Percentiles rank a stretch among this genome's conserved stretches.
phyloP scores from a whole-genome alignment of 1,140 invertebrate species.

The Nasonia vitripennis region DNA sequence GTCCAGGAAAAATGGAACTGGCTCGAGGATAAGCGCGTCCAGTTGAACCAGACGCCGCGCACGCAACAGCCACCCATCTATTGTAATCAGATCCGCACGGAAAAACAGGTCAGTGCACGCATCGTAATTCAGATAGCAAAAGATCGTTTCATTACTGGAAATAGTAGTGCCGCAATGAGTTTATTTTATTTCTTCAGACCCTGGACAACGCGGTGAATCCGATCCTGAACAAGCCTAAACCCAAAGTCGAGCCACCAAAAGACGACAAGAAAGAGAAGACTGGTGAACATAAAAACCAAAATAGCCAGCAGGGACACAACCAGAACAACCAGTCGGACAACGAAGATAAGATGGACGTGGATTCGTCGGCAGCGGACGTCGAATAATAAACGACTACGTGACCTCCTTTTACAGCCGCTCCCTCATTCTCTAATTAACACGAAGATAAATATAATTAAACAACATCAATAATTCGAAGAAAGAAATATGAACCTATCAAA shows the following conservation, averaged over 20 bases:
- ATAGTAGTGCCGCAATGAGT: not conserved
- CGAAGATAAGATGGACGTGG: slow-evolving; percentile 76
- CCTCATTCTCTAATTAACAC: slow-evolving; percentile 47
- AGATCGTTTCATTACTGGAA: slow-evolving; percentile 24
- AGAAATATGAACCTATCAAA: slow-evolving; percentile 24
- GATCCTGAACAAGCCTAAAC: slow-evolving; percentile 91
- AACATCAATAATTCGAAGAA: slow-evolving; percentile 37
- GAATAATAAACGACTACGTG: slow-evolving; percentile 36
- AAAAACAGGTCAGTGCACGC: slow-evolving; percentile 78
- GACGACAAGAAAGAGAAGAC: slow-evolving; percentile 60
- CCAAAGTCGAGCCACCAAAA: slow-evolving; percentile 78
- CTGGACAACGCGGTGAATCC: slow-evolving; percentile 83
- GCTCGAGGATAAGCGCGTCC: slow-evolving; percentile 83
- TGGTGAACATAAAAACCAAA: slow-evolving; percentile 64
- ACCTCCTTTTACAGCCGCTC: not conserved
- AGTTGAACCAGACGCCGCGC: slow-evolving; percentile 78
- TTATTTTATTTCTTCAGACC: slow-evolving; percentile 68
- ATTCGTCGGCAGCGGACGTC: slow-evolving; percentile 58
- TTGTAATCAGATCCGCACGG: slow-evolving; percentile 84
- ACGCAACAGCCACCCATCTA: slow-evolving; percentile 84
- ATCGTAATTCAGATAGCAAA: slow-evolving; percentile 2
- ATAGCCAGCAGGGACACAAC: slow-evolving; percentile 59
- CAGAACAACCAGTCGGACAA: slow-evolving; percentile 74
- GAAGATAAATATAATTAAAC: slow-evolving; percentile 35
- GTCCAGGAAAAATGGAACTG: slow-evolving; percentile 78